phyloP scores from a whole-genome alignment of 2,797 vertebrate species.

The Sebastolobus alascanus region DNA sequence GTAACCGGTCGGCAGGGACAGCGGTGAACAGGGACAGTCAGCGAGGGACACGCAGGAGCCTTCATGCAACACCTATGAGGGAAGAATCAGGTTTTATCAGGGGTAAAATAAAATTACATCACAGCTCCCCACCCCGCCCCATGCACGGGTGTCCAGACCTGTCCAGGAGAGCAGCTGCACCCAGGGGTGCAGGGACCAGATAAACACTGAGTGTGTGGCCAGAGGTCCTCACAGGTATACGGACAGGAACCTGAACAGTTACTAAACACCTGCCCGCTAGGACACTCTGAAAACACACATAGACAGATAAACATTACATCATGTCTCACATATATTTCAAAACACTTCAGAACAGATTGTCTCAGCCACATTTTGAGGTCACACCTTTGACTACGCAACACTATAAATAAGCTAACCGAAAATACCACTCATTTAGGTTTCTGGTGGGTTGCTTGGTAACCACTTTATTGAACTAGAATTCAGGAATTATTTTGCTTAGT shows the following conservation, averaged over 20 bases:
- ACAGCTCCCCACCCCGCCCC: not conserved
- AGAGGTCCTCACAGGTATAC: conserved; percentile 86
- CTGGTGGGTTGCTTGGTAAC: not conserved
- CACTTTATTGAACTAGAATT: not conserved
- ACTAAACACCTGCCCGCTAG: conserved; percentile 79
- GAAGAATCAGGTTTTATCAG: not conserved
- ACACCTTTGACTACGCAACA: not conserved
- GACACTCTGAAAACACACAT: conserved; percentile 85
- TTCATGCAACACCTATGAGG: conserved; percentile 82
- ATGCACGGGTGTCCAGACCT: conserved; percentile 74
- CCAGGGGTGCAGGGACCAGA: conserved; percentile 85
- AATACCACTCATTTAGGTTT: not conserved
- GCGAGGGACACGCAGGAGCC: conserved; percentile 79
- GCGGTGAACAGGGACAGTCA: conserved; percentile 85
- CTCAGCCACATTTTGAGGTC: not conserved
- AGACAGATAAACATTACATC: not conserved
- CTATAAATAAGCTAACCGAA: not conserved
- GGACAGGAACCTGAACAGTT: conserved; percentile 88
- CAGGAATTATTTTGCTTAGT: not conserved
- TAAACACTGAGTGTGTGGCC: conserved; percentile 84
- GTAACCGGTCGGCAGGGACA: conserved; percentile 67
- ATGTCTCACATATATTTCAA: not conserved
- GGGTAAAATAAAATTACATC: not conserved
- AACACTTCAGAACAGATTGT: not conserved
- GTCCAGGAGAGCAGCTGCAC: conserved; percentile 85